Conservation (phyloP, 1,140 invertebrate species). For the Tigriopus japonicus region DNA sequence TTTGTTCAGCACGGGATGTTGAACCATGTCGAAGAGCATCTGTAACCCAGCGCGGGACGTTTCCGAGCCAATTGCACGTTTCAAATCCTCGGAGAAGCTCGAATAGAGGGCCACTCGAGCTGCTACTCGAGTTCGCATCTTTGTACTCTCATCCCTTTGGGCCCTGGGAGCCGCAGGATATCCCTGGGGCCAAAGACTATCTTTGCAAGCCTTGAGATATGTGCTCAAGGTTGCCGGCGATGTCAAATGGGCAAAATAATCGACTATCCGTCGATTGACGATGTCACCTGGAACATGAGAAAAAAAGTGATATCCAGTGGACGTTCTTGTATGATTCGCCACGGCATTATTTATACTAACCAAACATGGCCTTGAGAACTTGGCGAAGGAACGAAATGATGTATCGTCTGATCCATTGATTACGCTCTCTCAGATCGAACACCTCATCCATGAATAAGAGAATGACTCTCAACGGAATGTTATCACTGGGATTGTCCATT, state of each 20-base stretch:
- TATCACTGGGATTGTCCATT: background rate
- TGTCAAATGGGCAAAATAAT: conserved; percentile 70
- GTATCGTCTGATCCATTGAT: conserved; percentile 64
- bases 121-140: conserved; percentile 56
- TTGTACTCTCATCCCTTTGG: conserved; percentile 44
- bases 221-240: conserved; percentile 73
- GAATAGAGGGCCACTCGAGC: conserved; percentile 66
- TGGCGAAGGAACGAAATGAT: conserved; percentile 59
- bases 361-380: conserved; percentile 42
- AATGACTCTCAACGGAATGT: conserved; percentile 60
- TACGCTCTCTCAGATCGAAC: conserved; percentile 65
- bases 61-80: conserved; percentile 32
- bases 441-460: conserved; percentile 73
- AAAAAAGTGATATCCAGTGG: conserved; percentile 23
- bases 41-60: conserved; percentile 31
- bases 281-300: conserved; percentile 52
- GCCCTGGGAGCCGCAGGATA: conserved; percentile 37
- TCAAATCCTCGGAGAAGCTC: conserved; percentile 43
- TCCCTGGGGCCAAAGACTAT: conserved; percentile 57
- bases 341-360: conserved; percentile 26
- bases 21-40: conserved; percentile 35
- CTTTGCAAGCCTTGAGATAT: conserved; percentile 70
- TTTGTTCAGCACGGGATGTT: conserved; percentile 32
- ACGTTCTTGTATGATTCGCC: conserved; percentile 16
- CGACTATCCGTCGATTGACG: conserved; percentile 70